Evolutionary conservation across 2,113 vertebrate genomes (phyloP), one percentile per base, ranked within the genome.

Genomic region (Hippocampus mohnikei): DNA sequence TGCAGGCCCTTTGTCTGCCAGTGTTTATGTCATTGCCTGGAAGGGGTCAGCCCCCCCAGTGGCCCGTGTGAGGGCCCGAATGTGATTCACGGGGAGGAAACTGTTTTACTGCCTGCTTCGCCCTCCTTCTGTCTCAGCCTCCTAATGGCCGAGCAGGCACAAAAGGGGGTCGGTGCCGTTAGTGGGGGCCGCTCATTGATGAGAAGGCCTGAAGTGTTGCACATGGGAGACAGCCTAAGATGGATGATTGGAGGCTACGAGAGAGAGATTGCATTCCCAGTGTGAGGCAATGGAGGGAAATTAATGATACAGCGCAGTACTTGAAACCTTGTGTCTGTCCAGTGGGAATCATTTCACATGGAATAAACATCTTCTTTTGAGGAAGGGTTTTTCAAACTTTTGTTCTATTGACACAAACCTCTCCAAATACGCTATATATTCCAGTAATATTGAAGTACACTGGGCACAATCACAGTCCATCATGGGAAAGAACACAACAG

Each of bases 21-120:
- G 77, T 84, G 87, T 90, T 89, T 88, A 86, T 88, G 88, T 87
- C 84, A 85, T 74, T 58, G 87, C 86, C 81, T 90, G 84, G 87
- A 80, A 90, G 84, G 87, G 87, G 87, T 86, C 87, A 83, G 80
- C 83, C 44, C 42, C 40, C 82, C 82, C 83, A 85, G 82, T 85
- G 66, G 84, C 80, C 86, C 67, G 83, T 82, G 81, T 78, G 80
- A 83, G 83, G 78, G 80, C 75, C 84, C 90, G 78, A 90, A 90
- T 89, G 85, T 90, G 87, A 92, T 92, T 90, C 87, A 91, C 87
- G 86, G 88, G 85, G 87, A 81, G 89, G 89, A 90, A 91, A 89
- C 87, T 88, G 85, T 89, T 89, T 90, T 90, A 90, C 71, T 86
- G 90, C 87, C 70, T 78, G 83, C 81, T 68, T 81, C 85, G 86